These are phyloP conservation scores for Sparidentex hasta DNA, from an alignment of 2,797 vertebrate genomes.

Conservation along the genomic window DNA sequence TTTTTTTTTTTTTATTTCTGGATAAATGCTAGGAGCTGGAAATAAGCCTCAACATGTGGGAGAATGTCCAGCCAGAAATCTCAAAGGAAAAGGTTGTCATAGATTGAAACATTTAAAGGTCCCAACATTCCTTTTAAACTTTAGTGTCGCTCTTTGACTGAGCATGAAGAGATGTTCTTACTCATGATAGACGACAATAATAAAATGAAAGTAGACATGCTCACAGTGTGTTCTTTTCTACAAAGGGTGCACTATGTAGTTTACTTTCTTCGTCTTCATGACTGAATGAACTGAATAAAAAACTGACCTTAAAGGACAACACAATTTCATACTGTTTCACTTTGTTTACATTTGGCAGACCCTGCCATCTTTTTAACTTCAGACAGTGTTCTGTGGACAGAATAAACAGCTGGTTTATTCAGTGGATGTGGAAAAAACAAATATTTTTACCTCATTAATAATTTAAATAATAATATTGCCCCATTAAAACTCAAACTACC, in stretches of 20 bases:
- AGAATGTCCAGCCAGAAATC: conserved; percentile 72
- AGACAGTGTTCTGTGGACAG: too few relatives aligned
- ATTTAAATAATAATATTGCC: too few relatives aligned
- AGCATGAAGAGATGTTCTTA: conserved; percentile 31
- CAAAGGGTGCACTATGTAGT: background rate
- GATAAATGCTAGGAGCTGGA: conserved; percentile 68
- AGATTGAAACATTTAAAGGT: conserved; percentile 71
- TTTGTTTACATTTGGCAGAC: too few relatives aligned
- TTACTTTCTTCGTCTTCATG: too few relatives aligned
- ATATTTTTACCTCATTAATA: too few relatives aligned
- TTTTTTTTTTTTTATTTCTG: conserved; percentile 81
- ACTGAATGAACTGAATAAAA: too few relatives aligned
- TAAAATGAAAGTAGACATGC: background rate
- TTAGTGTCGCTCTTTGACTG: background rate
- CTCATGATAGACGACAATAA: conserved; percentile 27
- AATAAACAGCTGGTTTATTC: too few relatives aligned
- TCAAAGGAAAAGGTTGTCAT: conserved; percentile 65
- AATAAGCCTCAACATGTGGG: conserved; percentile 75
- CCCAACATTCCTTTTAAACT: conserved; percentile 51
- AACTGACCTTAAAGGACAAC: too few relatives aligned
- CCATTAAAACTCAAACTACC: conserved; percentile 2
- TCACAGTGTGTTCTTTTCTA: background rate
- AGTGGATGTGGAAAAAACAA: too few relatives aligned
- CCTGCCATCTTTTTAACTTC: too few relatives aligned
- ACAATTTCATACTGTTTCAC: too few relatives aligned